phyloP scores from a whole-genome alignment of 2,797 vertebrate genomes.

The Ctenosaura bakeri region DNA sequence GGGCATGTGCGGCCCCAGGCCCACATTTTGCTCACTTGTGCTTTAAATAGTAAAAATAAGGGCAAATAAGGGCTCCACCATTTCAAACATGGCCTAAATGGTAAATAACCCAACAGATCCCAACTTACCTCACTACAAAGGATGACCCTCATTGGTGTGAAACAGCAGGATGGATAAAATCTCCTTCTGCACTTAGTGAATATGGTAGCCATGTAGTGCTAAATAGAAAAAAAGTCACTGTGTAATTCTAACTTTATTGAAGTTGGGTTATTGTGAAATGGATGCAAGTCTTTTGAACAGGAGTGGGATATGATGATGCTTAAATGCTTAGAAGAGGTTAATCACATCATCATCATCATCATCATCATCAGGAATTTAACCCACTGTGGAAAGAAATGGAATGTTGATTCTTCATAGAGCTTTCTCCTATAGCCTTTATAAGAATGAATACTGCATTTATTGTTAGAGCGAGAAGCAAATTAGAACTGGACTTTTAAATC shows the following conservation, averaged over 20 bases:
- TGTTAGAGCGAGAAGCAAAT: neutral
- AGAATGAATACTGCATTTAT: neutral
- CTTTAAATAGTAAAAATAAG: slow-evolving; percentile 42
- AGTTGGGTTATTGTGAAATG: neutral
- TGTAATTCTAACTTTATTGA: neutral
- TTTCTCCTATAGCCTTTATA: neutral
- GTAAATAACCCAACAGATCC: neutral
- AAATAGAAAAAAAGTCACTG: neutral
- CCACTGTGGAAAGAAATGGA: neutral
- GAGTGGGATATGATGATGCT: neutral
- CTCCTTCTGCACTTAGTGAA: slow-evolving; percentile 3
- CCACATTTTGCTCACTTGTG: too few relatives aligned
- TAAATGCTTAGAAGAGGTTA: neutral
- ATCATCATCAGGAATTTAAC: neutral
- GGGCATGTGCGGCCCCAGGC: too few relatives aligned
- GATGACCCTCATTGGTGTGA: neutral
- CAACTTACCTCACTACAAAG: slow-evolving; percentile 7
- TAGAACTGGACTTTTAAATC: neutral
- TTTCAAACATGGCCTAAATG: slow-evolving; percentile 34
- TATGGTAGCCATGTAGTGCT: neutral
- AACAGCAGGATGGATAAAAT: slow-evolving; percentile 23
- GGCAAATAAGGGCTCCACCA: slow-evolving; percentile 29
- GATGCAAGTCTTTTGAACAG: slow-evolving; percentile 19
- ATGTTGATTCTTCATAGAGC: neutral
- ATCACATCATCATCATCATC: neutral